phyloP scores from a whole-genome alignment of 1,140 invertebrate genomes.

The Helicoverpa zea region DNA sequence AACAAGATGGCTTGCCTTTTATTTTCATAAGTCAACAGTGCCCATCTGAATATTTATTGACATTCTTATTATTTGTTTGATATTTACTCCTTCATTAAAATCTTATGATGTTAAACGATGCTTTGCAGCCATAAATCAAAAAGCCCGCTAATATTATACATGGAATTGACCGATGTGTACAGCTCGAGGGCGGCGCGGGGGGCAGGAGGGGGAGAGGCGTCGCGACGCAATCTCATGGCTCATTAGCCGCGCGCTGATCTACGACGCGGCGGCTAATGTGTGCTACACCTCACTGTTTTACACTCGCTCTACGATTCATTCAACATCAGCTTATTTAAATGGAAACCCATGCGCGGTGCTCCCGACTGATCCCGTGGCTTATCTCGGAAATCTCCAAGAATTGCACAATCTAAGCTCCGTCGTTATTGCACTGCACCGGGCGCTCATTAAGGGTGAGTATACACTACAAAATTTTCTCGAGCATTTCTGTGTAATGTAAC shows the following conservation, averaged over 20 bases:
- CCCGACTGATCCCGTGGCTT: not conserved
- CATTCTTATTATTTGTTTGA: too few relatives aligned
- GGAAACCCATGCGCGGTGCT: not conserved
- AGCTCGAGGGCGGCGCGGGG: not conserved
- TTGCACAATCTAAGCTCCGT: too few relatives aligned
- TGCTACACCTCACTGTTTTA: not conserved
- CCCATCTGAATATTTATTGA: too few relatives aligned
- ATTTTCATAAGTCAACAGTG: too few relatives aligned
- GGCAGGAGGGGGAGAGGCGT: not conserved
- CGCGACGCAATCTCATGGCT: not conserved
- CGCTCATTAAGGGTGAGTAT: too few relatives aligned
- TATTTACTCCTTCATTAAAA: too few relatives aligned
- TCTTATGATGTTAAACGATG: too few relatives aligned
- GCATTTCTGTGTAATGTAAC: too few relatives aligned
- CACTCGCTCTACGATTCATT: not conserved
- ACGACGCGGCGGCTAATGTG: not conserved
- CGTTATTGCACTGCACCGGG: too few relatives aligned
- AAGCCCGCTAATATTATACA: not conserved
- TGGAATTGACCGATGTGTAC: not conserved
- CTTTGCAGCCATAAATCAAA: too few relatives aligned
- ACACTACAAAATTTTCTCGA: too few relatives aligned
- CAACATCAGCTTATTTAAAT: not conserved
- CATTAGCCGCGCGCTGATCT: not conserved
- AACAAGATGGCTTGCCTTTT: too few relatives aligned
- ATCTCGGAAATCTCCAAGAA: not conserved